Evolutionary conservation across 2,888 invertebrate genomes (phyloP), one percentile per base, ranked within the genome.

Genomic region (Phortica magna): DNA sequence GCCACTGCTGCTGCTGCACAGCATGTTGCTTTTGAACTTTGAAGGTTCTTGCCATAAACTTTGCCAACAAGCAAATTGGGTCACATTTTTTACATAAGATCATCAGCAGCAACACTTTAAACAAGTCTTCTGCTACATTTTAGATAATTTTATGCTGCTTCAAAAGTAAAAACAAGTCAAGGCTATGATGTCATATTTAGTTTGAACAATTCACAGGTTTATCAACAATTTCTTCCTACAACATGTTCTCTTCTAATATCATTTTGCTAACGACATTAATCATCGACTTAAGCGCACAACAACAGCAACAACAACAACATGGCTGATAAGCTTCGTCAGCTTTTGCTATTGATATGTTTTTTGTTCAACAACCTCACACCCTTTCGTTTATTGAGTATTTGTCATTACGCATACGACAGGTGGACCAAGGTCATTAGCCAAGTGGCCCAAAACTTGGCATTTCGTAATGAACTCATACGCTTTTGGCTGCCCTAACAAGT

Each of bases 341-440:
- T 68, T 41, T 57, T 73, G 76, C 71, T 68, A 43, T 57, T 73
- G 76, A 71, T 31, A 64, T 39, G 22, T 39, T 39, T 48, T 48
- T 9, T 14, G 10, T 48, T 48, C 48, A 48, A 48, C 9, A 9
- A 9, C 48, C 9, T 2, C 14, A 48, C 14, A 14, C 48, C 48
- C 48, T 14, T 12, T 14, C 14, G 2, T n/a, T n/a, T 0, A 14
- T 48, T 9, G 7, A 48, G 48, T 57, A 57, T 17, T 14, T 73
- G 64, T 31, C 64, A 80, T 84, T 83, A 83, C 86, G 82, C 81
- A 86, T 82, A 78, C 80, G 83, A 81, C 84, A 84, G 89, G 84
- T 88, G 86, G 84, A 85, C 86, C 89, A 88, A 88, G 89, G 87
- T 88, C 87, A 88, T 82, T 88, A 85, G 77, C 87, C 80, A 78